A percentile compares a stretch with the other conserved stretches of the same genome.
Conservation (phyloP, 1,140 invertebrate genomes). For the Drosophila biarmipes region DNA sequence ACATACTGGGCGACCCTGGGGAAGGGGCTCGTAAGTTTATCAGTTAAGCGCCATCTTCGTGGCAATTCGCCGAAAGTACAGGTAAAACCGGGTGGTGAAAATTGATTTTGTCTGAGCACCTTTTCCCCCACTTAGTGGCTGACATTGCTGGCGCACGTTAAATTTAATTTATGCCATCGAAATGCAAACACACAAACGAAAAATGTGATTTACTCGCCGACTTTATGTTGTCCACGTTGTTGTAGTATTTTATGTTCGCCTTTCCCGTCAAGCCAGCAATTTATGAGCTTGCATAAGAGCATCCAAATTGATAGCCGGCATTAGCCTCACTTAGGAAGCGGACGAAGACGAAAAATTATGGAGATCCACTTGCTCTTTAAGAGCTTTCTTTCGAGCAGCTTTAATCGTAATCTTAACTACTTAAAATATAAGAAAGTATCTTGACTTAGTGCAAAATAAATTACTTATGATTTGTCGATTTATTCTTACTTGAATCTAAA, state of each 20-base stretch:
- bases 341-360: not conserved
- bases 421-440: too few species aligned
- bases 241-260: slow-evolving; percentile 17
- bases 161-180: slow-evolving; percentile 71
- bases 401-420: not conserved
- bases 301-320: slow-evolving; percentile 63
- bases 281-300: slow-evolving; percentile 67
- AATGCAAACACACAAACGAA: slow-evolving; percentile 53
- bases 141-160: slow-evolving; percentile 46
- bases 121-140: not conserved
- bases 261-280: slow-evolving; percentile 31
- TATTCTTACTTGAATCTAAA: too few species aligned
- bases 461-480: too few species aligned
- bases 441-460: too few species aligned
- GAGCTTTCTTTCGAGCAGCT: not conserved
- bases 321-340: slow-evolving; percentile 30
- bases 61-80: slow-evolving; percentile 55
- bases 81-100: slow-evolving; percentile 30
- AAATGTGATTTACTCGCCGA: slow-evolving; percentile 68
- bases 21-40: slow-evolving; percentile 50
- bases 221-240: slow-evolving; percentile 55
- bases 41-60: slow-evolving; percentile 57
- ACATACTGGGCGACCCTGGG: slow-evolving; percentile 4
- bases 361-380: not conserved
- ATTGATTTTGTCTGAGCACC: slow-evolving; percentile 61